Conservation (phyloP, 1,140 invertebrate genomes). For the Papilio xuthus region DNA sequence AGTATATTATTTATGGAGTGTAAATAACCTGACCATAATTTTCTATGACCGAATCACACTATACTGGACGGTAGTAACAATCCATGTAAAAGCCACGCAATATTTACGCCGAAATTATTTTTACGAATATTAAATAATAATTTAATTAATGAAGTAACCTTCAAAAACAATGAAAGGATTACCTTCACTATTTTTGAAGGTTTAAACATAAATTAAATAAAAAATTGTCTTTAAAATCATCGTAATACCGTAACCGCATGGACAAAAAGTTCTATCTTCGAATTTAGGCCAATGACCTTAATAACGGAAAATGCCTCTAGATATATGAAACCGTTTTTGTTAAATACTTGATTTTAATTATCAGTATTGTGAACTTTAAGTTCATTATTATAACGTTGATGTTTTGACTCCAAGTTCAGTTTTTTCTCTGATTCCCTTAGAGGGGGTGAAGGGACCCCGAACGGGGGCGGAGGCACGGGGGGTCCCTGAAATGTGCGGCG, state of each 20-base stretch:
- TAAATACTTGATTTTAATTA: background rate
- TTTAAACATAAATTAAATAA: background rate
- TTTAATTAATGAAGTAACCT: too few species aligned
- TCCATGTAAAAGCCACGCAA: too few species aligned
- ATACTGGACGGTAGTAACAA: too few species aligned
- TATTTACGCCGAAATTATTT: too few species aligned
- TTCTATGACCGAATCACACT: too few species aligned
- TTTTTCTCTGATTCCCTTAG: constrained; percentile 73
- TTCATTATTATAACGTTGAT: constrained; percentile 46
- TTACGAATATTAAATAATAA: too few species aligned
- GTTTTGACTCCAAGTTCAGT: constrained; percentile 54
- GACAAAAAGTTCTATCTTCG: constrained; percentile 38
- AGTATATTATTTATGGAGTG: too few species aligned
- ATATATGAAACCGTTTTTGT: constrained; percentile 34
- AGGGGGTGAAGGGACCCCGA: constrained; percentile 61
- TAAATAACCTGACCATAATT: too few species aligned
- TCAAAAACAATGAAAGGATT: too few species aligned
- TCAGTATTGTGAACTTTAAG: constrained; percentile 46
- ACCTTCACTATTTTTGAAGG: too few species aligned
- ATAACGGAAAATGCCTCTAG: constrained; percentile 57
- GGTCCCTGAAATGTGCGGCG: constrained; percentile 64
- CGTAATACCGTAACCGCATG: background rate
- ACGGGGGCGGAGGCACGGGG: constrained; percentile 50
- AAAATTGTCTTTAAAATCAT: background rate
- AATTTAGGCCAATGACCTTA: constrained; percentile 62